These are phyloP conservation scores for Choloepus didactylus DNA, from an alignment of 2,797 vertebrate species.

Conservation along the genomic window DNA sequence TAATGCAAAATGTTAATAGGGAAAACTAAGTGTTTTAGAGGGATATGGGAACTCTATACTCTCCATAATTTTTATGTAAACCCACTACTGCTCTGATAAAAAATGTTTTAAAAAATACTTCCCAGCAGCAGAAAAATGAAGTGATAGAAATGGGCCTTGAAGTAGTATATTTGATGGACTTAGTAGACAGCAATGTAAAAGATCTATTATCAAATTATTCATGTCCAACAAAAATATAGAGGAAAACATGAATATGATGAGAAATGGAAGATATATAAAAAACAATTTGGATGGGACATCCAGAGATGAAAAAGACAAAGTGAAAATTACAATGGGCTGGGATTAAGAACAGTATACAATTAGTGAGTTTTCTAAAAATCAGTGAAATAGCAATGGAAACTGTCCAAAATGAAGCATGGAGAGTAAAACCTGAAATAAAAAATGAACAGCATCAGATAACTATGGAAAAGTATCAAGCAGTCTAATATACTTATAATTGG, in stretches of 20 bases:
- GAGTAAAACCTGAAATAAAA: background rate
- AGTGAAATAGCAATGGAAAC: background rate
- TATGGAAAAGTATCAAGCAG: background rate
- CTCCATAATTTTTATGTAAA: no score
- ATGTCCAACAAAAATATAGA: background rate
- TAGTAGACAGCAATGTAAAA: background rate
- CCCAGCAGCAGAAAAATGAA: background rate
- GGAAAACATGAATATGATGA: background rate
- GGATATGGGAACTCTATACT: no score
- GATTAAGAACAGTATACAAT: background rate
- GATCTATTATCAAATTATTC: background rate
- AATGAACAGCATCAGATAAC: background rate
- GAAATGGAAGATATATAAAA: background rate
- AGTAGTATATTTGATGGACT: background rate
- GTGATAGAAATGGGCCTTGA: background rate
- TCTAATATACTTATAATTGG: background rate
- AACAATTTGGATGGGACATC: background rate
- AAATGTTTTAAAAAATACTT: no score
- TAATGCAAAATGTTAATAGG: no score
- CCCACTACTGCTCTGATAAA: no score
- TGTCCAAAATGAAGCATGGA: background rate
- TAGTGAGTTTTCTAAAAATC: background rate
- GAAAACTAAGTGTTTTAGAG: no score
- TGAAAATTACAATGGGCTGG: background rate
- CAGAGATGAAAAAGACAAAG: constrained; percentile 25